A percentile compares a stretch with the other conserved stretches of the same genome.
These are phyloP conservation scores for Erynnis tages DNA, from an alignment of 2,888 invertebrate genomes.

Conservation along the genomic window DNA sequence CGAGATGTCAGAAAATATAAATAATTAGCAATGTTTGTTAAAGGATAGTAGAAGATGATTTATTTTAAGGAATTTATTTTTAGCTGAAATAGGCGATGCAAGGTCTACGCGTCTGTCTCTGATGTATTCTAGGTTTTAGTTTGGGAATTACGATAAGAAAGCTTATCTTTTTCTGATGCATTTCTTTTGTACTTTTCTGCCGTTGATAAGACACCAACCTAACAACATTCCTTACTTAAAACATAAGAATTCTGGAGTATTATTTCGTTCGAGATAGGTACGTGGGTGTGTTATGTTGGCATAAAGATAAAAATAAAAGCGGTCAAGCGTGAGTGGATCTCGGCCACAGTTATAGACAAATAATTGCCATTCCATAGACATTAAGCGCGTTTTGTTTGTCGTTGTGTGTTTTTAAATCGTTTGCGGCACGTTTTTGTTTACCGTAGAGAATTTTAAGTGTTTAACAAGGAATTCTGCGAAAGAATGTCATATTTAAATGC, in stretches of 20 bases:
- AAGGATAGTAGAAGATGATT: too few species aligned
- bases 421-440: background rate
- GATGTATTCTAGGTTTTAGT: too few species aligned
- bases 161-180: background rate
- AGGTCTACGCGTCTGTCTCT: too few species aligned
- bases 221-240: constrained; percentile 27
- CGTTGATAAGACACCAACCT: background rate
- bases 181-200: background rate
- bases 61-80: too few species aligned
- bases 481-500: too few species aligned
- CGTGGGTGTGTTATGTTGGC: constrained; percentile 29
- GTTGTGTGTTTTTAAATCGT: background rate
- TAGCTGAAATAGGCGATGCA: too few species aligned
- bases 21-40: too few species aligned
- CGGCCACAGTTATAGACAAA: constrained; percentile 17
- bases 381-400: background rate
- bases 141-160: background rate
- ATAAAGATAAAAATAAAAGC: constrained; percentile 34
- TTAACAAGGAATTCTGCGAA: too few species aligned
- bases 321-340: constrained; percentile 19
- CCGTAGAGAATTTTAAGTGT: background rate
- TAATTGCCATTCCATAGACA: constrained; percentile 4
- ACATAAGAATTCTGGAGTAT: constrained; percentile 34
- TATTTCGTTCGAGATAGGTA: constrained; percentile 37
- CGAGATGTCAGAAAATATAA: too few species aligned